phyloP scores from a whole-genome alignment of 1,140 invertebrate genomes.

The Temnothorax curvispinosus region DNA sequence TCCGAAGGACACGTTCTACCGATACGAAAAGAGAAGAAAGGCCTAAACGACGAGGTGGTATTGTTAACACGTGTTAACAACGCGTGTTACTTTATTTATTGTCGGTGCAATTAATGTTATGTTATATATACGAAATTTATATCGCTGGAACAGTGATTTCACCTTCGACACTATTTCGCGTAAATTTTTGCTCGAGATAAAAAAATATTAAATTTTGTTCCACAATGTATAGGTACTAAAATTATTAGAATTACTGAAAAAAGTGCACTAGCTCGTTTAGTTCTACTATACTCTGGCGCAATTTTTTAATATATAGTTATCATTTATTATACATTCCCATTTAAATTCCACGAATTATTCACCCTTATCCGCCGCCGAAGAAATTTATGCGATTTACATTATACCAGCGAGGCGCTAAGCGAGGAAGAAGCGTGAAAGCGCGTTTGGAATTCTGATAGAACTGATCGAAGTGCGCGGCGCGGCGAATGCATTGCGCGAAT shows the following conservation, averaged over 20 bases:
- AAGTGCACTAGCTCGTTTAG: background rate
- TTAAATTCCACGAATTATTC: conserved; percentile 34
- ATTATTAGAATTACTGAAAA: background rate
- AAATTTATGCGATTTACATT: conserved; percentile 37
- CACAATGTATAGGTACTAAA: background rate
- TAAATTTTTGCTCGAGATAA: background rate
- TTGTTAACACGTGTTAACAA: background rate
- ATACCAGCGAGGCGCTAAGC: conserved; percentile 3
- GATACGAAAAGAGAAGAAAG: background rate
- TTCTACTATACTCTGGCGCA: background rate
- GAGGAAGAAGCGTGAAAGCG: conserved; percentile 29
- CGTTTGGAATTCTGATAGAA: conserved; percentile 38
- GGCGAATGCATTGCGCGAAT: conserved; percentile 17
- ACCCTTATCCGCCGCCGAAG: background rate
- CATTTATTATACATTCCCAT: background rate
- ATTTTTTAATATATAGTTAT: background rate
- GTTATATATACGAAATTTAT: background rate
- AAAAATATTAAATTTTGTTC: background rate
- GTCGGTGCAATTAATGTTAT: background rate
- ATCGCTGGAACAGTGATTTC: background rate
- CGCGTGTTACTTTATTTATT: background rate
- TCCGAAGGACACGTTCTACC: conserved; percentile 6
- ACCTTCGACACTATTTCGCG: background rate
- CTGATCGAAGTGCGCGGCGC: conserved; percentile 27
- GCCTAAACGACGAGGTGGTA: background rate